phyloP scores from a whole-genome alignment of 2,888 invertebrate genomes.

The Yponomeuta sedellus region DNA sequence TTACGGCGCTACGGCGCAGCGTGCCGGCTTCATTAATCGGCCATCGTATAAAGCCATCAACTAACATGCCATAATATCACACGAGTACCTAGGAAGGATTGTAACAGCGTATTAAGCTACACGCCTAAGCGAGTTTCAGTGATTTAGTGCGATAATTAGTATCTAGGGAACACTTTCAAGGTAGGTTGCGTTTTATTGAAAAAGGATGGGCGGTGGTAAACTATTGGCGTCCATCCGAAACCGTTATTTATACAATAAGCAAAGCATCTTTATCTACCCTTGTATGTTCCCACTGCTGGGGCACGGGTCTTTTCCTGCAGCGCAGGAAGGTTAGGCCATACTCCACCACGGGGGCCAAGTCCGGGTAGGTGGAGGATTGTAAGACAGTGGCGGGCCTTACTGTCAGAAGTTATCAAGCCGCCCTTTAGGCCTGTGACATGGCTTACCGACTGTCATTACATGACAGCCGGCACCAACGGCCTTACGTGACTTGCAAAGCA shows the following conservation, averaged over 20 bases:
- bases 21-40: slow-evolving; percentile 71
- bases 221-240: background rate
- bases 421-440: too few relatives aligned
- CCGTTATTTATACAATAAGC: background rate
- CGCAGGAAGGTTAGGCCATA: too few relatives aligned
- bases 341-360: too few relatives aligned
- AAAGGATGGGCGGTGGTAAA: background rate
- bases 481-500: too few relatives aligned
- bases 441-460: too few relatives aligned
- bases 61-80: slow-evolving; percentile 53
- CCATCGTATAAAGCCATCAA: slow-evolving; percentile 69
- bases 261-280: too few relatives aligned
- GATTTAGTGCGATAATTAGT: slow-evolving; percentile 1
- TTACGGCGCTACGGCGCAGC: slow-evolving; percentile 65
- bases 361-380: too few relatives aligned
- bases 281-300: too few relatives aligned
- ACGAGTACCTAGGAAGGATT: slow-evolving; percentile 5
- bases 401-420: too few relatives aligned
- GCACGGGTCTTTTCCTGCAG: too few relatives aligned
- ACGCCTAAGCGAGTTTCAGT: background rate
- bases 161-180: background rate
- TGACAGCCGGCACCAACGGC: too few relatives aligned
- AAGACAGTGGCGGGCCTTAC: too few relatives aligned
- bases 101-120: slow-evolving; percentile 7
- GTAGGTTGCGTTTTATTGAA: background rate